phyloP scores from a whole-genome alignment of 2,888 invertebrate genomes.

The Chelonus formosanus region DNA sequence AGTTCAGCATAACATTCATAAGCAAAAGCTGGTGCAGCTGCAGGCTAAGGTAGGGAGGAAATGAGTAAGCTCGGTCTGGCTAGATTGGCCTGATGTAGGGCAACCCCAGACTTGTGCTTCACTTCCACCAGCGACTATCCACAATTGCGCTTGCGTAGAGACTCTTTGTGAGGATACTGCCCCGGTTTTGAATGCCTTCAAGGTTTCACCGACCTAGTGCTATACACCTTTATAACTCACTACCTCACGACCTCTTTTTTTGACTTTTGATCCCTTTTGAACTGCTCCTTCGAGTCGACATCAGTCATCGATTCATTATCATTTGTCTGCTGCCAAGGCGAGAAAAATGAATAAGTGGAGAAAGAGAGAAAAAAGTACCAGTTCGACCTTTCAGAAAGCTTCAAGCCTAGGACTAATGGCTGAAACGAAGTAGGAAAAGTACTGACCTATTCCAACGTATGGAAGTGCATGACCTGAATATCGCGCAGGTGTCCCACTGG shows the following conservation, averaged over 20 bases:
- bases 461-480: slow-evolving; percentile 63
- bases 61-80: slow-evolving; percentile 23
- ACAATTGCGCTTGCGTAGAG: slow-evolving; percentile 51
- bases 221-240: slow-evolving; percentile 31
- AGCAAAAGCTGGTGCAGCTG: neutral
- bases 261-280: slow-evolving; percentile 1
- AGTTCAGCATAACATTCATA: no score
- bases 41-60: slow-evolving; percentile 15
- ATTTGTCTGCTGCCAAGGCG: slow-evolving; percentile 1
- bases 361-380: neutral
- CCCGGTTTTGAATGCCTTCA: slow-evolving; percentile 62
- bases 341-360: neutral
- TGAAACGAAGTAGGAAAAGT: slow-evolving; percentile 46
- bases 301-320: slow-evolving; percentile 24
- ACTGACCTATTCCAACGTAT: slow-evolving; percentile 62
- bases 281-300: neutral
- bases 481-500: slow-evolving; percentile 60
- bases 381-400: neutral
- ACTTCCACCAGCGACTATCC: slow-evolving; percentile 11
- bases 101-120: slow-evolving; percentile 37
- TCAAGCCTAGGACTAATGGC: slow-evolving; percentile 32
- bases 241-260: slow-evolving; percentile 2
- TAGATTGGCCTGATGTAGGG: slow-evolving; percentile 44
- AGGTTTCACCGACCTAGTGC: slow-evolving; percentile 53
- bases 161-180: slow-evolving; percentile 56